phyloP scores from a whole-genome alignment of 1,140 invertebrate species.

The Meteorus sp. region DNA sequence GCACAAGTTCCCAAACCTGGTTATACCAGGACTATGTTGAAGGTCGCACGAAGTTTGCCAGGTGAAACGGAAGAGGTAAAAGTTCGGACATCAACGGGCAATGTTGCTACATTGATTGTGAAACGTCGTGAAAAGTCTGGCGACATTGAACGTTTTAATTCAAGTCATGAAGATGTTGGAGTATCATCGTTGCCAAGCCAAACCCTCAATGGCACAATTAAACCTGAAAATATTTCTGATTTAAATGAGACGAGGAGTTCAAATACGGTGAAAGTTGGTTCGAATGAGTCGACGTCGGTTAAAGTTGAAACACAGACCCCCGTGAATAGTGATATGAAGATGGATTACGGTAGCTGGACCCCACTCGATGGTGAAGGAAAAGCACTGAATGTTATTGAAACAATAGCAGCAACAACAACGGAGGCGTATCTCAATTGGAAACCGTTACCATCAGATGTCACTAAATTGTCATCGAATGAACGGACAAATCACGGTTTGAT shows the following conservation, averaged over 20 bases:
- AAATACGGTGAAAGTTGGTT: slow-evolving; percentile 7
- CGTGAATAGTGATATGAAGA: slow-evolving; percentile 19
- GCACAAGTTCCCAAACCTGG: slow-evolving; percentile 54
- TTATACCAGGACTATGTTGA: slow-evolving; percentile 71
- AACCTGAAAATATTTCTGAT: slow-evolving; percentile 10
- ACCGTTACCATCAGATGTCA: slow-evolving; percentile 27
- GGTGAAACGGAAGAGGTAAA: slow-evolving; percentile 74
- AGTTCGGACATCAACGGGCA: slow-evolving; percentile 73
- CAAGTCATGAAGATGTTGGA: neutral
- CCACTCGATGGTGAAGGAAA: slow-evolving; percentile 35
- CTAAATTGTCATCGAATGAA: neutral
- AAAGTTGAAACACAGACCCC: slow-evolving; percentile 9
- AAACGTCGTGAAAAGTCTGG: slow-evolving; percentile 66
- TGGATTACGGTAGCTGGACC: slow-evolving; percentile 45
- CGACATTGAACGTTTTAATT: neutral
- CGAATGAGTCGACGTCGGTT: slow-evolving; percentile 16
- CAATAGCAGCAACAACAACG: slow-evolving; percentile 20
- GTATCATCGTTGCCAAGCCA: neutral
- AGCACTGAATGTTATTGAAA: slow-evolving; percentile 15
- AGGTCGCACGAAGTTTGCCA: slow-evolving; percentile 75
- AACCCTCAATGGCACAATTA: neutral
- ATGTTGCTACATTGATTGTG: slow-evolving; percentile 74
- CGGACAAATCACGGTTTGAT: slow-evolving; percentile 24
- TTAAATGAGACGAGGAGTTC: slow-evolving; percentile 17
- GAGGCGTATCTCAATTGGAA: slow-evolving; percentile 44